phyloP scores from a whole-genome alignment of 2,113 vertebrate genomes.

The Podarcis muralis region DNA sequence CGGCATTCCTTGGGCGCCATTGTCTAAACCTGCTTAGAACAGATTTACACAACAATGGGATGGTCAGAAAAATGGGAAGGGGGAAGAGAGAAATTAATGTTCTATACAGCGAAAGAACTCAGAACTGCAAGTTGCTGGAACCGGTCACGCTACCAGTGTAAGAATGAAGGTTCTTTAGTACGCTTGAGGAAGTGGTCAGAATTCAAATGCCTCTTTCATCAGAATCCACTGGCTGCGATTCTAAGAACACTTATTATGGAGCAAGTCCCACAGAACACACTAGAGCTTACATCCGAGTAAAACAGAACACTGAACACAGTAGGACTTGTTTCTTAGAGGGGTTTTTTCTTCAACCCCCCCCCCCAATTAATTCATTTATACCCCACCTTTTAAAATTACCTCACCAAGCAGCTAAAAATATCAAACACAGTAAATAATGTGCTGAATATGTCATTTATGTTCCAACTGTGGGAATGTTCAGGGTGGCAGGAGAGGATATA shows the following conservation, averaged over 20 bases:
- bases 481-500: no score
- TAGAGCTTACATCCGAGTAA: background rate
- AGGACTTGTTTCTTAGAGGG: background rate
- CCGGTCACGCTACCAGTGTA: background rate
- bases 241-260: background rate
- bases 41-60: background rate
- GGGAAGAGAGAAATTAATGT: background rate
- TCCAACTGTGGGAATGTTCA: no score
- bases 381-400: background rate
- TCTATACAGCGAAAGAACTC: background rate
- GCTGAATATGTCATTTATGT: background rate
- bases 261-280: background rate
- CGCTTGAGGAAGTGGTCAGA: background rate
- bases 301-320: background rate
- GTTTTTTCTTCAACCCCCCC: background rate
- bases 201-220: background rate
- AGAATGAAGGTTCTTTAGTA: no score
- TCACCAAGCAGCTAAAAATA: background rate
- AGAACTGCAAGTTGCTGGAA: background rate
- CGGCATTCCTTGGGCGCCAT: background rate
- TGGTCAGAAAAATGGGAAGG: background rate
- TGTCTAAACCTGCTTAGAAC: slow-evolving; percentile 12
- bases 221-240: background rate
- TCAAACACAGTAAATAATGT: background rate
- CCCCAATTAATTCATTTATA: background rate